phyloP scores from a whole-genome alignment of 2,113 vertebrate genomes.

The Seriola aureovittata region DNA sequence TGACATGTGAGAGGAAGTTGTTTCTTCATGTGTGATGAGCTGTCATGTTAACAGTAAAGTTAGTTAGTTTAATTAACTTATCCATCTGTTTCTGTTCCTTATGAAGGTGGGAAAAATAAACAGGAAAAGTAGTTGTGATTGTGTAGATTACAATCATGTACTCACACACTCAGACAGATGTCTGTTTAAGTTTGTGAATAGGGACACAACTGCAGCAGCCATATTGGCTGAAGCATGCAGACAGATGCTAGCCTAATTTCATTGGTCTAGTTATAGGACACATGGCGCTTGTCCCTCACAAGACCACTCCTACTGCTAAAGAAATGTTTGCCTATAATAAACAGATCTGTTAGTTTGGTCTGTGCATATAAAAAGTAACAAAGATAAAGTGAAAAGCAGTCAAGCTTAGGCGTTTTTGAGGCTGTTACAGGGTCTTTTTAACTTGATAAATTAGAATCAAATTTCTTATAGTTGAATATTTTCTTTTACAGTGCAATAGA shows the following conservation, averaged over 20 bases:
- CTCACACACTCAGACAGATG: neutral
- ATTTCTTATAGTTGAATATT: neutral
- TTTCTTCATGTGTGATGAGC: neutral
- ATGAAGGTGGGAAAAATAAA: neutral
- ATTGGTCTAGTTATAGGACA: conserved; percentile 10
- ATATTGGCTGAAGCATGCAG: conserved; percentile 2
- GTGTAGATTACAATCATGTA: neutral
- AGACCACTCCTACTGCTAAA: neutral
- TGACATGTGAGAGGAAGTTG: neutral
- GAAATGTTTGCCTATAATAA: neutral
- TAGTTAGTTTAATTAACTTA: neutral
- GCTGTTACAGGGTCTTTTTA: neutral
- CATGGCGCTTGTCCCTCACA: neutral
- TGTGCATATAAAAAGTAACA: no score
- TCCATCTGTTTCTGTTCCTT: neutral
- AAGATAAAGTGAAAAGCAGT: neutral
- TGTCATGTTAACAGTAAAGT: neutral
- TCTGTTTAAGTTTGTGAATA: neutral
- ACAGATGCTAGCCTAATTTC: conserved; percentile 32
- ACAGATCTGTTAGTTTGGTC: neutral
- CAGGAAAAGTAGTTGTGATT: neutral
- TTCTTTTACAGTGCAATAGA: no score
- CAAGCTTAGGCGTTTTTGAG: neutral
- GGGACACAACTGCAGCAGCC: neutral
- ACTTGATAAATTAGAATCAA: neutral